These are phyloP conservation scores for Leucopsar rothschildi DNA, from an alignment of 2,113 vertebrate genomes.

Conservation along the genomic window DNA sequence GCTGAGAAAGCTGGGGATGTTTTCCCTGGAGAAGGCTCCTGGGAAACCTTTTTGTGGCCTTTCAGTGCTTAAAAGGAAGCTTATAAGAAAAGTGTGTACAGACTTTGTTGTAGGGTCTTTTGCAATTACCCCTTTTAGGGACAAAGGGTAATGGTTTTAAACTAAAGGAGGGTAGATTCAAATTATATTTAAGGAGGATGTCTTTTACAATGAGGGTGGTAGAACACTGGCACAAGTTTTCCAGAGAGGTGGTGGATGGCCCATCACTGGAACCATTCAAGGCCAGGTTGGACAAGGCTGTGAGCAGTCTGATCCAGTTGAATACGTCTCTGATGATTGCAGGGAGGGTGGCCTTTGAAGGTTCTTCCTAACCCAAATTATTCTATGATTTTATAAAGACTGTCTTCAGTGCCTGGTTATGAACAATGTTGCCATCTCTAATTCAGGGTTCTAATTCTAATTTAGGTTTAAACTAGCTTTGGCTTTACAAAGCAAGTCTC, in stretches of 20 bases:
- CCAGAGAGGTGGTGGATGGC: neutral
- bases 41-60: neutral
- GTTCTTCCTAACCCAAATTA: neutral
- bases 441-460: neutral
- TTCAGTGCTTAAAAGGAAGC: neutral
- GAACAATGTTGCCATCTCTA: accelerated
- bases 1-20: neutral
- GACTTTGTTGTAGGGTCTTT: neutral
- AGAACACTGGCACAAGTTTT: neutral
- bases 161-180: neutral
- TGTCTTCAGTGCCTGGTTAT: neutral
- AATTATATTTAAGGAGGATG: neutral
- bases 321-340: neutral
- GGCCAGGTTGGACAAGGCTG: neutral
- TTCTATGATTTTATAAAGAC: neutral
- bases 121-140: neutral
- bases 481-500: neutral
- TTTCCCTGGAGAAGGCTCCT: neutral
- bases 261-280: neutral
- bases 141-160: neutral
- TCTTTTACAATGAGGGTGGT: neutral
- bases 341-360: neutral
- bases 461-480: neutral
- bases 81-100: neutral
- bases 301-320: neutral